phyloP scores from a whole-genome alignment of 2,888 invertebrate species.

The Ectemnius continuus region DNA sequence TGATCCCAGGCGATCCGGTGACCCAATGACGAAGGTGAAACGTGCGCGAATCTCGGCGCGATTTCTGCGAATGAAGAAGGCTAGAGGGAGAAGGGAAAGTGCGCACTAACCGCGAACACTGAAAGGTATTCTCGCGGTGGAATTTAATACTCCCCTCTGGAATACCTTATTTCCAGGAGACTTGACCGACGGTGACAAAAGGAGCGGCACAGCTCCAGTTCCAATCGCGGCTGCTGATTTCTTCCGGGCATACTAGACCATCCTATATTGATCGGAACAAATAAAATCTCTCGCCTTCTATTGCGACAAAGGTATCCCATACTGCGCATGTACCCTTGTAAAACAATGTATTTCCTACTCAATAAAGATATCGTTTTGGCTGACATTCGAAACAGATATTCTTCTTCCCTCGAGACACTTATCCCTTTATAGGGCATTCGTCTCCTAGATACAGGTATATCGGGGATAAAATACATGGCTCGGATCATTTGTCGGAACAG shows the following conservation, averaged over 20 bases:
- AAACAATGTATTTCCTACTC: background rate
- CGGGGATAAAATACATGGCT: too few relatives aligned
- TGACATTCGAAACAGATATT: background rate
- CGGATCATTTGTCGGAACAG: too few relatives aligned
- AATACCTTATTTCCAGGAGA: conserved; percentile 32
- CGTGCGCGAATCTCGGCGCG: background rate
- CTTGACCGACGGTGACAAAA: conserved; percentile 3
- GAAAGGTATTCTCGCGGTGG: conserved; percentile 37
- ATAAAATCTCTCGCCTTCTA: background rate
- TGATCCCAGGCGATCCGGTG: conserved; percentile 10
- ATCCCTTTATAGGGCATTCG: background rate
- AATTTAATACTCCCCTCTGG: conserved; percentile 44
- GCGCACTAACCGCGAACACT: conserved; percentile 1
- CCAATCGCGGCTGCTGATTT: background rate
- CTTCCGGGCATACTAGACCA: background rate
- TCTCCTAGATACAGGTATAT: background rate
- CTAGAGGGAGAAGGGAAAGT: background rate
- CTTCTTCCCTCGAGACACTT: background rate
- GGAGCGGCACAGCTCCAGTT: background rate
- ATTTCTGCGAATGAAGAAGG: background rate
- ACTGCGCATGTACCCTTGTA: background rate
- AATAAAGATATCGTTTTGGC: background rate
- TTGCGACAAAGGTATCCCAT: background rate
- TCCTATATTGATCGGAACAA: background rate
- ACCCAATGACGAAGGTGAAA: conserved; percentile 4